These are phyloP conservation scores for Apteryx owenii DNA, from an alignment of 2,113 vertebrate species.

Conservation along the genomic window DNA sequence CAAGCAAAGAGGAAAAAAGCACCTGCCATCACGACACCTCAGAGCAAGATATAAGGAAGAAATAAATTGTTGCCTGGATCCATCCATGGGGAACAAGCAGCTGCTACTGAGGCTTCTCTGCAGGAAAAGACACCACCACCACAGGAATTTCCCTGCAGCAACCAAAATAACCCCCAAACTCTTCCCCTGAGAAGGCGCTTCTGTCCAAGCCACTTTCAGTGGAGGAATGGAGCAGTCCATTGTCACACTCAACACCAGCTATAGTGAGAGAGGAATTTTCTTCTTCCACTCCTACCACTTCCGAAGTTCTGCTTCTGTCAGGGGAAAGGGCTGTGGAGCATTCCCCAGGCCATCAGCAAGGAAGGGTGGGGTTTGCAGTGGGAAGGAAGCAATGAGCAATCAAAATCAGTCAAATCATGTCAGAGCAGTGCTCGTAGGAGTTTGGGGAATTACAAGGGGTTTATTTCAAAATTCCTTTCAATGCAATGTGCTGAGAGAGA, in stretches of 20 bases:
- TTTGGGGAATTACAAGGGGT: neutral
- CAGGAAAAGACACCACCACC: neutral
- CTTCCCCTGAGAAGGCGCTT: neutral
- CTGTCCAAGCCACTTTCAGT: neutral
- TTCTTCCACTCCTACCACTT: neutral
- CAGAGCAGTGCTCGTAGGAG: neutral
- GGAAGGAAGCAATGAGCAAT: neutral
- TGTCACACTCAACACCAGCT: neutral
- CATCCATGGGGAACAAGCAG: neutral
- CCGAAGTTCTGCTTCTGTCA: neutral
- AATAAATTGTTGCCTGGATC: neutral
- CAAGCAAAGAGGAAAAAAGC: neutral
- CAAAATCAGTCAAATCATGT: neutral
- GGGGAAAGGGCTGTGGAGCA: neutral
- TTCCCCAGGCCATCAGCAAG: neutral
- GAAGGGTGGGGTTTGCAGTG: neutral
- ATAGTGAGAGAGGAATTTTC: neutral
- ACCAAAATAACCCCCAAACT: neutral
- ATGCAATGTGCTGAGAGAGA: neutral
- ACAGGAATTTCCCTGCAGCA: neutral
- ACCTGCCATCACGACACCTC: neutral
- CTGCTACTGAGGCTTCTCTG: neutral
- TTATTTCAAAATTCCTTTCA: slow-evolving; percentile 3
- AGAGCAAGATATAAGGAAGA: neutral
- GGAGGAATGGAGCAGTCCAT: neutral